These are phyloP conservation scores for Beroe forskalii DNA, from an alignment of 37 sponge, comb jelly and placozoan species.

Conservation along the genomic window DNA sequence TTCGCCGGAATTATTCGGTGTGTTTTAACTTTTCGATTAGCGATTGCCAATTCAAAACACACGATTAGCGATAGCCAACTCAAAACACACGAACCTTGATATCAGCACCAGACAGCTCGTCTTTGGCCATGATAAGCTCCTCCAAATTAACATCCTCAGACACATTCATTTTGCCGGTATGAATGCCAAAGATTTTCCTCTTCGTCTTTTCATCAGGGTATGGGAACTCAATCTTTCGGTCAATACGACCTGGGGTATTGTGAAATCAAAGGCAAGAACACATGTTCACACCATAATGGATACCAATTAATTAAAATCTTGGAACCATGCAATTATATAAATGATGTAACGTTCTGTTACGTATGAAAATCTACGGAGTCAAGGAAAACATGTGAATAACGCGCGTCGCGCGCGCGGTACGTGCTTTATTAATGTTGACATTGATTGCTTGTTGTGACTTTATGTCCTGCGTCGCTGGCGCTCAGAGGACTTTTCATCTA, in stretches of 20 bases:
- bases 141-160: slow-evolving; percentile 90
- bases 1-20: no score
- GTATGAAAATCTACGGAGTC: no score
- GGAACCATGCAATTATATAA: no score
- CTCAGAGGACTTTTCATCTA: no score
- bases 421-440: no score
- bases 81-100: slow-evolving; percentile 78
- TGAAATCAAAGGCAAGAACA: background rate
- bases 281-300: no score
- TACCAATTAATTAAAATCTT: no score
- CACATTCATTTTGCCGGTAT: slow-evolving; percentile 94
- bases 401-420: background rate
- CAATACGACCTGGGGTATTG: slow-evolving; percentile 83
- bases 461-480: no score
- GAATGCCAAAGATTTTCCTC: slow-evolving; percentile 91
- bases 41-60: background rate
- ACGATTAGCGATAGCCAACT: background rate
- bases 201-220: slow-evolving; percentile 95
- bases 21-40: background rate
- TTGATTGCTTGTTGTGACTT: no score
- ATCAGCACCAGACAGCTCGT: slow-evolving; percentile 98
- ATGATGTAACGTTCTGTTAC: no score
- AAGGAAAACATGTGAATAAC: no score
- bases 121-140: slow-evolving; percentile 94
- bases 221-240: slow-evolving; percentile 99